These are phyloP conservation scores for Gadopsis marmoratus DNA, from an alignment of 2,797 vertebrate species.

Conservation along the genomic window DNA sequence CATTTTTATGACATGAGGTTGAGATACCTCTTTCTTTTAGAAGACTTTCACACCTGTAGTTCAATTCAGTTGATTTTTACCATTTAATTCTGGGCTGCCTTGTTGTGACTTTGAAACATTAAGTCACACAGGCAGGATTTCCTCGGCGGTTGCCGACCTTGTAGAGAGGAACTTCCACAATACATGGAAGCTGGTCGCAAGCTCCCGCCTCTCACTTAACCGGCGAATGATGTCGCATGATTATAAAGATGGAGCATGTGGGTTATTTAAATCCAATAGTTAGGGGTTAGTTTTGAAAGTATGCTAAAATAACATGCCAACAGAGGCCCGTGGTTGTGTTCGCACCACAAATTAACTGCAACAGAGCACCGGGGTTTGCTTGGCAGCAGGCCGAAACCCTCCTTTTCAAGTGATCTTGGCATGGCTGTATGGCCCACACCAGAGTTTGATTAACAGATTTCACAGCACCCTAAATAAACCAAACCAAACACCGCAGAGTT, in stretches of 20 bases:
- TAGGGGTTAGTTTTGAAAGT: no score
- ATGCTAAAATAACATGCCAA: no score
- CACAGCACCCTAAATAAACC: background rate
- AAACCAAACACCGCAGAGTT: background rate
- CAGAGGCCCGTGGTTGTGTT: no score
- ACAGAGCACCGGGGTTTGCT: no score
- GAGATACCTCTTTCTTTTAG: background rate
- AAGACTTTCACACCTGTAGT: background rate
- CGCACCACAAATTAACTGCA: no score
- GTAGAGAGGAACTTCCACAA: background rate
- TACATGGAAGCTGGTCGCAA: background rate
- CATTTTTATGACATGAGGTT: background rate
- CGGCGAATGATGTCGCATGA: no score
- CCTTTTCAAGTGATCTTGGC: no score
- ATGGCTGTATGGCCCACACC: no score
- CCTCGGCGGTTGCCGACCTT: background rate
- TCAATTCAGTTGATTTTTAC: background rate
- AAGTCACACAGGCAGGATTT: background rate
- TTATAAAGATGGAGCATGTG: no score
- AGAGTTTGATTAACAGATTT: constrained; percentile 5
- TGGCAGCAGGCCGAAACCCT: no score
- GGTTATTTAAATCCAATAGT: no score
- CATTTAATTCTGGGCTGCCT: background rate
- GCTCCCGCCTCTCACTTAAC: background rate
- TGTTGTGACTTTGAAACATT: background rate